Evolutionary conservation across 1,140 invertebrate species (phyloP), one percentile per base, ranked within the genome.

Genomic region (Ridgeia piscesae): DNA sequence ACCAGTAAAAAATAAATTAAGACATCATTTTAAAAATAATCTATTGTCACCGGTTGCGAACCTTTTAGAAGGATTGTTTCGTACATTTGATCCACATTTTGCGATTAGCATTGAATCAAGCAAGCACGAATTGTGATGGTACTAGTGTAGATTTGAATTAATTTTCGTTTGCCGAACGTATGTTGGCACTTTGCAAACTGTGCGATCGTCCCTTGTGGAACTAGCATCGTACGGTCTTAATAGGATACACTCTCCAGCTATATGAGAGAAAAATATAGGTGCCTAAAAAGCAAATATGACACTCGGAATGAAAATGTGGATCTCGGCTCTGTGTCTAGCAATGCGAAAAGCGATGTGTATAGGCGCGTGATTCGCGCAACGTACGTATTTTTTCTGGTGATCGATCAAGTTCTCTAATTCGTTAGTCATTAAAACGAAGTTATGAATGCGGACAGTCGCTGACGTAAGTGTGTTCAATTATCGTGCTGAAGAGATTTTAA

Each of bases 361-460:
- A n/a, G 34, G 17, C 17, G 58, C 58, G 92, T 92, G 89, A n/a
- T 89, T 50, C 48, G 35, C 31, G 35, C n/a, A 89, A 91, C 35
- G 35, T 50, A 33, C 31, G n/a, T 90, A 33, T 33, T 33, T 50
- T n/a, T 34, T 92, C 27, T 58, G 35, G 33, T 27, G 4, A 33
- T 35, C 77, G 27, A 91, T 34, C 33, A 91, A 35, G 8, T 35
- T 58, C 2, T 35, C 27, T 91, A 48, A 48, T 34, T 48, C 34
- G 50, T 35, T 91, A 91, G 33, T 35, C 27, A 50, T 42, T 34
- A 33, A 48, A 90, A 42, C 42, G 34, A 35, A 35, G 35, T 88
- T 77, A 33, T 58, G 48, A 35, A 58, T 89, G 58, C 88, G 34
- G 33, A 93, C 48, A 48, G 35, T 6, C 34, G 35, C 35, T 33